A percentile compares a stretch with the other conserved stretches of the same genome.
Evolutionary conservation across 1,140 invertebrate species (phyloP).

Genomic region (Andricus grossulariae): DNA sequence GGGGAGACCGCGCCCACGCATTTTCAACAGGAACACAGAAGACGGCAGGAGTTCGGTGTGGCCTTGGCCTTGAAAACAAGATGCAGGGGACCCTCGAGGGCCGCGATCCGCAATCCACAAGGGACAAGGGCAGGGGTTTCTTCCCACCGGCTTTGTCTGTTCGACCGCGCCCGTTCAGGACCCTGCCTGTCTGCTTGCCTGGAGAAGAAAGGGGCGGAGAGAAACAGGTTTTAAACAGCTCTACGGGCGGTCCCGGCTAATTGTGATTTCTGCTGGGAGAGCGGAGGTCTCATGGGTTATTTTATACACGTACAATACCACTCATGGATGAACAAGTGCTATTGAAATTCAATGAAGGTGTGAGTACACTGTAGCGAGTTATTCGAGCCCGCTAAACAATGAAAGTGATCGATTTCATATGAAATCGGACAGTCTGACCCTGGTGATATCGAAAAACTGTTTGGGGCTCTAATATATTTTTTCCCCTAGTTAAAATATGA

Average conservation of each 20-base stretch:
- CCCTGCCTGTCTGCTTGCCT: background rate
- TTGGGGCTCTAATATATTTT: no score
- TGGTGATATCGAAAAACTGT: no score
- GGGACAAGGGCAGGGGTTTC: background rate
- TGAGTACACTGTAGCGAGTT: no score
- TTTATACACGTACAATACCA: no score
- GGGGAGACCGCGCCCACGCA: slow-evolving; percentile 76
- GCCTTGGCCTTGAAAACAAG: slow-evolving; percentile 54
- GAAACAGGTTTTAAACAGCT: slow-evolving; percentile 49
- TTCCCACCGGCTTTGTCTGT: background rate
- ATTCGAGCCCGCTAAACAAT: no score
- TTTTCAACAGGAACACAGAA: slow-evolving; percentile 75
- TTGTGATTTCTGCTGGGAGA: slow-evolving; percentile 23
- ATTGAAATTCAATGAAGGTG: no score
- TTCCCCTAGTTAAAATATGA: no score
- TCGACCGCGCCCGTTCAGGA: background rate
- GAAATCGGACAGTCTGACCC: no score
- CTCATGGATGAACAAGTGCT: no score
- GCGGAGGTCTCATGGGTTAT: no score
- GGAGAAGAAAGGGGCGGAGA: slow-evolving; percentile 45
- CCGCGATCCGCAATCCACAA: slow-evolving; percentile 6
- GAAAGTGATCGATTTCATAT: no score
- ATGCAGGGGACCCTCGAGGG: slow-evolving; percentile 45
- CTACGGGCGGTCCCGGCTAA: slow-evolving; percentile 36
- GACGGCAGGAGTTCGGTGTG: slow-evolving; percentile 62